Conservation (phyloP, 30 jellyfish, hydroid and myxozoan genomes). For the Euphysa ruthae region DNA sequence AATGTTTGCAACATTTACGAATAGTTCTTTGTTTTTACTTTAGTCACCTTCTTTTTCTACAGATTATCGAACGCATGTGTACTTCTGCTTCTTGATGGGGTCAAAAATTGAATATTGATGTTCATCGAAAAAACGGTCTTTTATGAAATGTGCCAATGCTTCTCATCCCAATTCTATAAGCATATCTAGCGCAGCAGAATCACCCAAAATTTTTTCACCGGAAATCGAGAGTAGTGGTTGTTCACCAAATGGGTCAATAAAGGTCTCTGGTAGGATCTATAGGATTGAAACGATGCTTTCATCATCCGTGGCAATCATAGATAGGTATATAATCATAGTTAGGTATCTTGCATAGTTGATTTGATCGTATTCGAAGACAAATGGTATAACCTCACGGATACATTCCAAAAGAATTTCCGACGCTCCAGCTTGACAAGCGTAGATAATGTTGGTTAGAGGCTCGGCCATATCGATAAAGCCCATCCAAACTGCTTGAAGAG, state of each 20-base stretch:
- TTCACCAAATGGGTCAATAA: background rate
- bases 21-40: background rate
- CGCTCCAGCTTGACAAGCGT: slow-evolving; percentile 7
- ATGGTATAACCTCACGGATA: slow-evolving; percentile 5
- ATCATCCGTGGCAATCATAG: background rate
- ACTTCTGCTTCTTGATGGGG: no score
- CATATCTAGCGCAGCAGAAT: no score
- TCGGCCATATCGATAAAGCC: slow-evolving; percentile 5
- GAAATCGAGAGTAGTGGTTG: background rate
- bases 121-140: background rate
- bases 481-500: background rate
- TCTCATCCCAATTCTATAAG: background rate
- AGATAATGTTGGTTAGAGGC: background rate
- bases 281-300: background rate
- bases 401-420: slow-evolving; percentile 1
- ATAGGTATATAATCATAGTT: background rate
- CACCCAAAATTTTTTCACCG: no score
- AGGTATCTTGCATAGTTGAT: slow-evolving; percentile 8
- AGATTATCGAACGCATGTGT: background rate
- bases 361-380: slow-evolving; percentile 2
- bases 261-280: background rate
- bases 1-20: background rate
- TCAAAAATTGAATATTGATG: no score
- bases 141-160: background rate
- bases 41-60: background rate